Evolutionary conservation across 1,140 invertebrate species (phyloP).

Genomic region (Cydia splendana): DNA sequence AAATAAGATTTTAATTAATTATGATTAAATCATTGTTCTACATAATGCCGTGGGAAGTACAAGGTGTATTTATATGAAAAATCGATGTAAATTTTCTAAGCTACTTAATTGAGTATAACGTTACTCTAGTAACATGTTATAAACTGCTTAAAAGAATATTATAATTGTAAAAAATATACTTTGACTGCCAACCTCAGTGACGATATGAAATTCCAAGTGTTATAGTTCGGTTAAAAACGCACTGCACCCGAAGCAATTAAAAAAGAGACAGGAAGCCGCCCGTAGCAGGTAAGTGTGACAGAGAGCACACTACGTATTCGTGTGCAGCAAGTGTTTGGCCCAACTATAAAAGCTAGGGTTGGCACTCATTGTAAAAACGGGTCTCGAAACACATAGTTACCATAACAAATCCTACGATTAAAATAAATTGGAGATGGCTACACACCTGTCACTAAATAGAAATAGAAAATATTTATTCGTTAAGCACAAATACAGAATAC

Average conservation of each 20-base stretch:
- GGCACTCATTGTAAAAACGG: constrained; percentile 60
- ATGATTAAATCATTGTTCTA: constrained; percentile 59
- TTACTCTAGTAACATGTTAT: constrained; percentile 51
- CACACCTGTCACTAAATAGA: constrained; percentile 35
- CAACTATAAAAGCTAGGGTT: constrained; percentile 42
- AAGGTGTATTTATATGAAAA: constrained; percentile 54
- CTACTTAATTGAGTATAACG: constrained; percentile 53
- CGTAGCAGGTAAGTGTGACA: too few species aligned
- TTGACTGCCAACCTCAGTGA: constrained; percentile 45
- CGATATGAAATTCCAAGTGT: neutral
- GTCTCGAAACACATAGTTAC: constrained; percentile 75
- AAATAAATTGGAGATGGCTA: constrained; percentile 40
- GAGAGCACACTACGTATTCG: too few species aligned
- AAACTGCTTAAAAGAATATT: constrained; percentile 57
- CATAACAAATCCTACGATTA: constrained; percentile 65
- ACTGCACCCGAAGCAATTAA: too few species aligned
- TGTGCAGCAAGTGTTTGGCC: too few species aligned
- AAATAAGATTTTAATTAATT: constrained; percentile 51
- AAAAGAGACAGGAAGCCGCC: too few species aligned
- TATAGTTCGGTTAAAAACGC: neutral
- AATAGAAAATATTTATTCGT: too few species aligned
- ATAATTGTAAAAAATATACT: constrained; percentile 47
- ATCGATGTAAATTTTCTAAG: constrained; percentile 51
- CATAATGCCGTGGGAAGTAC: constrained; percentile 54
- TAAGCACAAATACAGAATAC: too few species aligned